A percentile compares a stretch with the other conserved stretches of the same genome.
Conservation (phyloP, 2,113 vertebrate genomes). For the Vicugna pacos region DNA sequence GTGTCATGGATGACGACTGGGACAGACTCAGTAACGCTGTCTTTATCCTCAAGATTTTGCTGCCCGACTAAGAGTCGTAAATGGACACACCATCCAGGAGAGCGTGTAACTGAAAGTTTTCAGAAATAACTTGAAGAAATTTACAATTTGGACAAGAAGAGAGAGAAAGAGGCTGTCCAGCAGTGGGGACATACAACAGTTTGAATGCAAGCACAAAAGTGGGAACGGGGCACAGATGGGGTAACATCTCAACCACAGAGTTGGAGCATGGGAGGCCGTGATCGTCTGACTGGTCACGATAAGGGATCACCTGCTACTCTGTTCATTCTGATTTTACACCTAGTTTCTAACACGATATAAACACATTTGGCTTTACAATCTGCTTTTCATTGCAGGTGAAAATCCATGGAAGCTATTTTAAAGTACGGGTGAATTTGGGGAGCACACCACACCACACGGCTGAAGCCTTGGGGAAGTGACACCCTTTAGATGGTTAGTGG, state of each 20-base stretch:
- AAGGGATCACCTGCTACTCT: background rate
- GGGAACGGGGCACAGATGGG: rapidly evolving
- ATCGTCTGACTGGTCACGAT: background rate
- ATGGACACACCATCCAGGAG: background rate
- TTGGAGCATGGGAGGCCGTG: rapidly evolving
- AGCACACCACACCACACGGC: background rate
- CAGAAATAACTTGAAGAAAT: background rate
- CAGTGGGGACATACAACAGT: rapidly evolving
- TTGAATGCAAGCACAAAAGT: background rate
- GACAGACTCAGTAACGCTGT: rapidly evolving
- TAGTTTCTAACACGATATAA: background rate
- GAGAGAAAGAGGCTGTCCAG: background rate
- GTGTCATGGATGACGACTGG: background rate
- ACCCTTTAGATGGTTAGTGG: background rate
- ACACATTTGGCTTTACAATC: background rate
- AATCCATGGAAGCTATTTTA: background rate
- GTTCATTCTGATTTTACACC: background rate
- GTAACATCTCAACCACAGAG: background rate
- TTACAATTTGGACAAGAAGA: background rate
- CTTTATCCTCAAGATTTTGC: background rate
- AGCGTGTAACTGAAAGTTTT: background rate
- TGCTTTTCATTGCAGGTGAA: background rate
- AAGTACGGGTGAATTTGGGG: background rate
- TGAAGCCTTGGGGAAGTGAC: background rate
- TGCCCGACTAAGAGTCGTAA: background rate